These are phyloP conservation scores for Sebastes variabilis DNA, from an alignment of 2,797 vertebrate species.

Conservation along the genomic window DNA sequence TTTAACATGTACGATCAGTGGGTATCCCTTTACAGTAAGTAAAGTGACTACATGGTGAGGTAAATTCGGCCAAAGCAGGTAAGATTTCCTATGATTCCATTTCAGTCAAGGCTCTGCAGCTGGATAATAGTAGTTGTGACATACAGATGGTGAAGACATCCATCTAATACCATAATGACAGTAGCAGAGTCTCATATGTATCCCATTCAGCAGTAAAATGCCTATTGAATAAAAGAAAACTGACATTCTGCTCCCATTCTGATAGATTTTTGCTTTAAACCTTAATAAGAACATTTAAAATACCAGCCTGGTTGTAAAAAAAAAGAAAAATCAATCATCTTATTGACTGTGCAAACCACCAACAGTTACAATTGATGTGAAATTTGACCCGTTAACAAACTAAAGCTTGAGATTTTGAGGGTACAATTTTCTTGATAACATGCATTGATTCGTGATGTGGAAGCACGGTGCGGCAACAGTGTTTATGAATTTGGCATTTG, in stretches of 20 bases:
- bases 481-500: neutral
- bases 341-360: too few relatives aligned
- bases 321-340: neutral
- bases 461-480: too few relatives aligned
- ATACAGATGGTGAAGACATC: neutral
- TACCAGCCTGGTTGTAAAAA: neutral
- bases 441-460: neutral
- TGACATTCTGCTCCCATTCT: neutral
- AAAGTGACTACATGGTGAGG: neutral
- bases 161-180: neutral
- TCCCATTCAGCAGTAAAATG: neutral
- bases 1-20: neutral
- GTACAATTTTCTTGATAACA: neutral
- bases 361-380: neutral
- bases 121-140: neutral
- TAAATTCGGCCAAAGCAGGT: neutral
- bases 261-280: constrained; percentile 7
- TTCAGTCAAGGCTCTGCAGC: neutral
- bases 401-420: neutral
- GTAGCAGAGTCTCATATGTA: neutral
- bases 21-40: neutral
- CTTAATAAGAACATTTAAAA: neutral
- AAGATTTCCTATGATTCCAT: neutral
- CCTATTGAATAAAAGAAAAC: neutral
- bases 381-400: neutral